Evolutionary conservation across 1,140 invertebrate genomes (phyloP), one percentile per base, ranked within the genome.

Genomic region (Daktulosphaira vitifoliae): DNA sequence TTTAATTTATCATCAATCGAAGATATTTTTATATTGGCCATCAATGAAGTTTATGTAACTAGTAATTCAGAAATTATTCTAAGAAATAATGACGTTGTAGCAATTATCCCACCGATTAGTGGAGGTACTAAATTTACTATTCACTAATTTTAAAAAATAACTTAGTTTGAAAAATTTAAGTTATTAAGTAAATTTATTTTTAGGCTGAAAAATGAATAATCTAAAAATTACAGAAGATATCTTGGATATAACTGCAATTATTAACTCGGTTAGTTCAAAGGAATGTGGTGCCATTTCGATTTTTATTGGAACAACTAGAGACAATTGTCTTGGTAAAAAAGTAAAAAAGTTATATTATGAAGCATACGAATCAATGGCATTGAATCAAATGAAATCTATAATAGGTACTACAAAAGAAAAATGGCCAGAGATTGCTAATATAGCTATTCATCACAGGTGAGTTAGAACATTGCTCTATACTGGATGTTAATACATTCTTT

Each of bases 221-320:
- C 68, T 94, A 26, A 82, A 87, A 68, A 73, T 96, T 16, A 81
- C 82, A 3, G 70, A 80, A 0, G 80, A 85, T 16, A 81, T 82
- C 72, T 76, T 96, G 42, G 78, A 83, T 70, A 73, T 91, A n/a
- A 81, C 82, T 29, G 75, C 81, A 46, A 82, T 91, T 48, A 81
- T 82, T 37, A 75, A 83, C 16, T 72, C 81, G 37, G 87, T 91
- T 0, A 75, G 79, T 15, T 82, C 85, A 44, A 78, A 86, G 54
- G 80, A 80, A 49, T 95, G 89, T 77, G 94, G 94, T 42, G 93
- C 92, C 7, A 80, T 90, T 22, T 91, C 90, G 3, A 74, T 90
- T 37, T 97, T 97, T 78, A 81, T 95, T 65, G 94, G 94, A 1
- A 95, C 88, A 20, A 97, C 93, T 9, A 80, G 93, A 72, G 85